A percentile compares a stretch with the other conserved stretches of the same genome.
These are phyloP conservation scores for Hapalemur alaotrensis DNA, from an alignment of 2,797 vertebrate species.

Conservation along the genomic window DNA sequence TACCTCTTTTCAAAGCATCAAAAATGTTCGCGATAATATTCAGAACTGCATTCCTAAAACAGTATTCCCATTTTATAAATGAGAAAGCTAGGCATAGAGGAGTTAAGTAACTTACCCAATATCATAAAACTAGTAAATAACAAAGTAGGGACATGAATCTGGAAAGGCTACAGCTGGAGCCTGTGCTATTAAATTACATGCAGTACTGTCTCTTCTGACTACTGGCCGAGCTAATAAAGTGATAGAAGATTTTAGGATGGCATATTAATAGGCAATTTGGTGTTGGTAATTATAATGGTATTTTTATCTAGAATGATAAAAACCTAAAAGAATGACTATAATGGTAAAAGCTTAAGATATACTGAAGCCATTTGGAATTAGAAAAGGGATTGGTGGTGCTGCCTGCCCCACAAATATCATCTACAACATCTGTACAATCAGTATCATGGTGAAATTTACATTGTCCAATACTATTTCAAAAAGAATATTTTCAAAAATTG, in stretches of 20 bases:
- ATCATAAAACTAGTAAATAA: neutral
- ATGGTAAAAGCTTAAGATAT: neutral
- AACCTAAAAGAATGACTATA: neutral
- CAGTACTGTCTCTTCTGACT: neutral
- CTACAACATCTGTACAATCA: neutral
- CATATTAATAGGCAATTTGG: neutral
- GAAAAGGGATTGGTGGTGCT: neutral
- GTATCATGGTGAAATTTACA: neutral
- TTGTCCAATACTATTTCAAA: neutral
- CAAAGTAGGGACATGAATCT: neutral
- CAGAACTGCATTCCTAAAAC: neutral
- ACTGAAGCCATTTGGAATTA: neutral
- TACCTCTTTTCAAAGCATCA: neutral
- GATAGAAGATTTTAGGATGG: neutral
- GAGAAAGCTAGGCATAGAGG: neutral
- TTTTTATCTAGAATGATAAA: neutral
- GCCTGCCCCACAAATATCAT: neutral
- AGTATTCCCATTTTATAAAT: neutral
- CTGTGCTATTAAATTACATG: neutral
- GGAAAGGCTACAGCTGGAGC: neutral
- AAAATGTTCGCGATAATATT: neutral
- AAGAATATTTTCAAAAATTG: neutral
- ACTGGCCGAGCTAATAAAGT: slow-evolving; percentile 2
- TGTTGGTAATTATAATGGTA: neutral
- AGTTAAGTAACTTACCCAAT: neutral